Conservation (phyloP, 2,797 vertebrate genomes). For the Cynodonichthys magdalenae region DNA sequence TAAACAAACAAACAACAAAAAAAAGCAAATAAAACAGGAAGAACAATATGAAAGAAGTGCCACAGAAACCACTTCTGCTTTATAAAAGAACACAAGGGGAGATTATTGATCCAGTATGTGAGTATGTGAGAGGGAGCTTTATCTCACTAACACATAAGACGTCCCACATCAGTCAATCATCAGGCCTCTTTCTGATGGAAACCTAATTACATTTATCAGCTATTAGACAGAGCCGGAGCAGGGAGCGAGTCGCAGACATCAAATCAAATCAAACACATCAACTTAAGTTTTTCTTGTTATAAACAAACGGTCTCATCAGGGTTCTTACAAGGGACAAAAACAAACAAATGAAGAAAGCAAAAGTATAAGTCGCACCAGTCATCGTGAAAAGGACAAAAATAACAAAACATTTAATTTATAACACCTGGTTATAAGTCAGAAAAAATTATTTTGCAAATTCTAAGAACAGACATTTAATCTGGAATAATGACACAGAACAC, state of each 20-base stretch:
- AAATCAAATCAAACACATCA: conserved; percentile 47
- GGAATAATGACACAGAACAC: too few species aligned
- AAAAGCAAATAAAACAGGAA: conserved; percentile 11
- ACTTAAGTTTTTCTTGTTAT: conserved; percentile 27
- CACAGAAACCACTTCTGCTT: conserved; percentile 27
- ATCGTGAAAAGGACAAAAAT: too few species aligned
- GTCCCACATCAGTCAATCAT: conserved; percentile 61
- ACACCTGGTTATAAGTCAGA: too few species aligned
- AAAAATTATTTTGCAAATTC: too few species aligned
- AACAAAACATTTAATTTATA: too few species aligned
- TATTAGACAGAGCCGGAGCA: conserved; percentile 54
- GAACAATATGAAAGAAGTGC: conserved; percentile 21
- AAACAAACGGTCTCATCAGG: conserved; percentile 37
- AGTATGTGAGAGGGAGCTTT: conserved; percentile 51
- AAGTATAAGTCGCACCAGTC: too few species aligned
- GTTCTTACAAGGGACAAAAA: conserved; percentile 29
- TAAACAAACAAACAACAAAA: neutral
- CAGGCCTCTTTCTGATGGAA: conserved; percentile 64
- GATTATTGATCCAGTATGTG: conserved; percentile 51
- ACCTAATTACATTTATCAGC: conserved; percentile 76
- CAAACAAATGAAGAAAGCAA: conserved; percentile 27
- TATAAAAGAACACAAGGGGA: conserved; percentile 42
- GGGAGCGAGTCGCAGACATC: conserved; percentile 34
- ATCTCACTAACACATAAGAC: conserved; percentile 51
- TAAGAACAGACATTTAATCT: too few species aligned